Evolutionary conservation across 2,797 vertebrate genomes (phyloP), one percentile per base, ranked within the genome.

Genomic region (Micropoecilia bifurca): DNA sequence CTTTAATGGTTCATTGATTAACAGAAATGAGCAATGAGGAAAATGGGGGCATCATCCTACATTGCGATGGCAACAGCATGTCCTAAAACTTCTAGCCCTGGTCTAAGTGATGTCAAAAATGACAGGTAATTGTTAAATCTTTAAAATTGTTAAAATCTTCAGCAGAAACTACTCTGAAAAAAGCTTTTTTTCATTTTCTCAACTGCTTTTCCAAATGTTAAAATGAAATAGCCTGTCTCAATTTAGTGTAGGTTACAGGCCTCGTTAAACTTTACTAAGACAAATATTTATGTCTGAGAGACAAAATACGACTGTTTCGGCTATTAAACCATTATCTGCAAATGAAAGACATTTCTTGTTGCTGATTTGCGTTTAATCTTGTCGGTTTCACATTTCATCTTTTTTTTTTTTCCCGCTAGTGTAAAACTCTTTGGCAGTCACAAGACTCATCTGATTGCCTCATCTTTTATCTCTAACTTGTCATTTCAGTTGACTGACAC

Each of bases 401-500:
- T 75, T 43, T 78, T 75, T 43, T 43, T 78, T 75, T 43, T 77
- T 45, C 43, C 45, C 63, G 30, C 59, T 71, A 47, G 76, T 80
- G n/a, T 88, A 71, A 80, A 85, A 84, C 80, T 82, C 77, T 86
- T 80, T 81, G 71, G 33, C 82, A 77, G 81, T 87, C 76, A 72
- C 39, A 22, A 3, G 36, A 28, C 79, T 86, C 76, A 57, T 80
- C 63, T 91, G 84, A 91, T 94, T 92, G 86, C 86, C 77, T 84
- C 41, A 48, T 88, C 46, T 91, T 55, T 87, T 85, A 85, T 89
- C 77, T 87, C 71, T 81, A 80, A 81, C 86, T 91, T 89, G 81
- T 95, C 79, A 81, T 90, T 83, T 84, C 73, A 82, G 73, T 86
- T 92, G 88, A 95, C 89, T 91, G 93, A 91, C 92, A 91, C 91